These are phyloP conservation scores for Alauda arvensis DNA, from an alignment of 2,797 vertebrate genomes.

Conservation along the genomic window DNA sequence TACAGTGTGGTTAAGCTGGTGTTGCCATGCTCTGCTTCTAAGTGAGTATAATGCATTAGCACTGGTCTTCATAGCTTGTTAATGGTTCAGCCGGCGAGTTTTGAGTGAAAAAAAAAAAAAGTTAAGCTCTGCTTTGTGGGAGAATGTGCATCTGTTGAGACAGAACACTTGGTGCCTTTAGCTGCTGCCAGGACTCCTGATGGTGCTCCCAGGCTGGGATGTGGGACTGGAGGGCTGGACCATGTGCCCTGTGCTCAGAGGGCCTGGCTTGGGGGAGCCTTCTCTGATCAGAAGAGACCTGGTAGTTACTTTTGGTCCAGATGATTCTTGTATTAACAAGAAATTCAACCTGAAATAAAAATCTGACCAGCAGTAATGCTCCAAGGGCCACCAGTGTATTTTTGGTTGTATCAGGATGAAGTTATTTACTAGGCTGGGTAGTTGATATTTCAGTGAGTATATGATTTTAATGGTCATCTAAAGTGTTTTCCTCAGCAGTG, in stretches of 20 bases:
- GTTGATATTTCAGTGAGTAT: neutral
- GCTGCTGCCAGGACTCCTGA: neutral
- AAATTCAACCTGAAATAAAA: neutral
- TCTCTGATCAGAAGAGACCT: neutral
- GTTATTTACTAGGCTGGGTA: neutral
- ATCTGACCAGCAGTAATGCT: neutral
- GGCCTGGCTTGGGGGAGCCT: neutral
- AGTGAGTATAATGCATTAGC: slow-evolving; percentile 47
- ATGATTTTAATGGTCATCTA: neutral
- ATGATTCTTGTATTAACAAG: neutral
- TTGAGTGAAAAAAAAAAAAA: neutral
- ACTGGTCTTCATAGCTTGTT: neutral
- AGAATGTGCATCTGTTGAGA: slow-evolving; percentile 19
- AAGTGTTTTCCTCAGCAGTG: neutral
- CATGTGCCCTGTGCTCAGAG: neutral
- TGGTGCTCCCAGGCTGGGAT: neutral
- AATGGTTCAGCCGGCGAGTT: neutral
- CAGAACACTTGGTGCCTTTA: neutral
- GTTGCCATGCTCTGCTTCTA: neutral
- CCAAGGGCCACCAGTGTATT: neutral
- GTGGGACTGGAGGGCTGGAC: neutral
- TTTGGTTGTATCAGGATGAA: neutral
- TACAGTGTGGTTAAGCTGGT: neutral
- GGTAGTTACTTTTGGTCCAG: neutral
- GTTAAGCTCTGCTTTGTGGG: neutral